Evolutionary conservation across 2,888 invertebrate genomes (phyloP).

Genomic region (Andrena chrysosceles): DNA sequence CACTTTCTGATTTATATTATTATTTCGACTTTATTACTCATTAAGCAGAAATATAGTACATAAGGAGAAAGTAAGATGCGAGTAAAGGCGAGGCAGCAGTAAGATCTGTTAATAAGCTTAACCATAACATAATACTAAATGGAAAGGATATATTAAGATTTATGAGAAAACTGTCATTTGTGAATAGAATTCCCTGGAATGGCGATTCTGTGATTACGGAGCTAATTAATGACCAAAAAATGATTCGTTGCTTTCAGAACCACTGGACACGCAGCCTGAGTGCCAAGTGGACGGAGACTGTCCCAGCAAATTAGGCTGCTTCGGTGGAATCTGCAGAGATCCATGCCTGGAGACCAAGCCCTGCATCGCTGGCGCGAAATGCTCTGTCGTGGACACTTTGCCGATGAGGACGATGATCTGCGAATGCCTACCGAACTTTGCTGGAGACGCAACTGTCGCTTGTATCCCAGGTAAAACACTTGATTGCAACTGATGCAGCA

Average conservation of each 20-base stretch:
- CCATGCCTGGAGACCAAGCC: conserved; percentile 92
- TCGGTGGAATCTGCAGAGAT: conserved; percentile 91
- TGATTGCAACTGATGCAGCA: neutral
- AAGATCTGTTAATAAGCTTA: too few species aligned
- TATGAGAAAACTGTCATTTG: too few species aligned
- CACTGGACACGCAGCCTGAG: conserved; percentile 86
- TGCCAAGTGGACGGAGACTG: conserved; percentile 94
- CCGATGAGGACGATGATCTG: conserved; percentile 96
- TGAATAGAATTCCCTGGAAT: neutral
- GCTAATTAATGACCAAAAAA: neutral
- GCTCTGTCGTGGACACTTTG: conserved; percentile 93
- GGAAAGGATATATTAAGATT: too few species aligned
- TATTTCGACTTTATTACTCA: too few species aligned
- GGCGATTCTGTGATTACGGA: neutral
- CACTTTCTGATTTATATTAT: too few species aligned
- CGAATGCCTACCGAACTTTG: conserved; percentile 92
- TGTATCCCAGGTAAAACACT: conserved; percentile 90
- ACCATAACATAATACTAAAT: too few species aligned
- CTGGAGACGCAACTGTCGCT: conserved; percentile 94
- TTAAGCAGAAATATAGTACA: too few species aligned
- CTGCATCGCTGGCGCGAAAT: conserved; percentile 92
- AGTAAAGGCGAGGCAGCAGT: too few species aligned
- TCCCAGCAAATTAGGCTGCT: conserved; percentile 93
- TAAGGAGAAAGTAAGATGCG: too few species aligned
- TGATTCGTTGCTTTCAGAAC: conserved; percentile 81